Base-by-base conservation (phyloP, 2,888 invertebrate genomes). In the Elysia crispata region DNA sequence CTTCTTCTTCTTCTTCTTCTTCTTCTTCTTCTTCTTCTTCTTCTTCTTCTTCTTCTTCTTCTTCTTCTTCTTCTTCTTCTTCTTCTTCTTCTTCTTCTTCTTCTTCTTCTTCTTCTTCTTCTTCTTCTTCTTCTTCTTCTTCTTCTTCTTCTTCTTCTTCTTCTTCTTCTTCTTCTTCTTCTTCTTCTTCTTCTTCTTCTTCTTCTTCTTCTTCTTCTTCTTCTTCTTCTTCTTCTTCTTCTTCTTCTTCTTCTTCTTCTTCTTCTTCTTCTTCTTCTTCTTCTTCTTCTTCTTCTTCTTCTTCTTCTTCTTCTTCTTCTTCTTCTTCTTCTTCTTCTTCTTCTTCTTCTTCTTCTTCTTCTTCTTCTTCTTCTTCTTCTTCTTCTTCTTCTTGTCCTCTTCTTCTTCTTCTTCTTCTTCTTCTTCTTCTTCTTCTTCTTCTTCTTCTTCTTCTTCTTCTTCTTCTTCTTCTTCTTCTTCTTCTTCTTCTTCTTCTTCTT, bases 381-480 rank as follows among this genome's bases (percentile, higher is more conserved):
- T 67, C 67, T 67, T 67, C 67, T 67, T 67, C 67, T 67, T 67
- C 67, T 67, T 67, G 25, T 67, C 67, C 28, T 67, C 67, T 67
- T 67, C 67, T 67, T 67, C 67, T 67, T 67, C 67, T 67, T 49
- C 50, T 49, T 73, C 25, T 15, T 75, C 62, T 75, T 33, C 75
- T 33, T 75, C 64, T 75, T 30, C 23, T n/a, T 75, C 75, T 31
- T 31, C 30, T 30, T 31, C 75, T 75, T 23, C 30, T 60, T 75
- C 33, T 62, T 31, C 15, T 33, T 23, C 57, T 28, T 78, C 72
- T 72, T 41, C 23, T 54, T 72, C 72, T 72, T 60, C 33, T 30
- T 72, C 72, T 73, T 54, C 60, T 23, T 78, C 78, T 78, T 30
- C 31, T 54, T 72, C n/a, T n/a, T n/a, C n/a, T n/a, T n/a, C n/a